These are phyloP conservation scores for Artibeus jamaicensis DNA, from an alignment of 2,797 vertebrate species.

Conservation along the genomic window DNA sequence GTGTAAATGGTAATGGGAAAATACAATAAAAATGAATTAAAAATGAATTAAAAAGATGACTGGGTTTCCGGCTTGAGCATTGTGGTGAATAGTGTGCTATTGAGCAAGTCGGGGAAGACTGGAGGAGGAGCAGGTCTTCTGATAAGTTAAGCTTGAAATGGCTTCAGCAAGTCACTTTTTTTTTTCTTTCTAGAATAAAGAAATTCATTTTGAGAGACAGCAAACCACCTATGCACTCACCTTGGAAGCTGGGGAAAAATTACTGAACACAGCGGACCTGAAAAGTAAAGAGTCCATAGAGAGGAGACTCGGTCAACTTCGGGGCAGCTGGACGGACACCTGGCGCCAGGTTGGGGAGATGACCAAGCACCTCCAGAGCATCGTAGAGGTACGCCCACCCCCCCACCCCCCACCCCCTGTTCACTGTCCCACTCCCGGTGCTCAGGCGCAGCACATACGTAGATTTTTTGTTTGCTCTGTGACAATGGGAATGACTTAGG, in stretches of 20 bases:
- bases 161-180: background rate
- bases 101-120: background rate
- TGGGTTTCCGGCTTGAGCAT: background rate
- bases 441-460: background rate
- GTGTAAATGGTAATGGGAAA: background rate
- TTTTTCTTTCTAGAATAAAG: constrained; percentile 83
- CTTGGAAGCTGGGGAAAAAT: constrained; percentile 87
- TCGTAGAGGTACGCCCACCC: constrained; percentile 83
- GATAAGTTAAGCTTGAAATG: background rate
- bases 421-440: background rate
- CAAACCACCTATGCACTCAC: constrained; percentile 85
- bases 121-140: background rate
- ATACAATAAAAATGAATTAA: background rate
- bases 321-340: constrained; percentile 87
- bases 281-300: constrained; percentile 83
- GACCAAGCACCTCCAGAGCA: constrained; percentile 78
- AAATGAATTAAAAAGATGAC: background rate
- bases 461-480: background rate
- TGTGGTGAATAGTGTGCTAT: background rate
- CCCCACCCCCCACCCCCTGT: background rate
- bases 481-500: background rate
- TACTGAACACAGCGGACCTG: constrained; percentile 82
- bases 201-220: constrained; percentile 87
- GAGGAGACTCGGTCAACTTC: constrained; percentile 85
- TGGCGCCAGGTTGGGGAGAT: constrained; percentile 83